phyloP scores from a whole-genome alignment of 2,113 vertebrate species.

The Salvelinus namaycush region DNA sequence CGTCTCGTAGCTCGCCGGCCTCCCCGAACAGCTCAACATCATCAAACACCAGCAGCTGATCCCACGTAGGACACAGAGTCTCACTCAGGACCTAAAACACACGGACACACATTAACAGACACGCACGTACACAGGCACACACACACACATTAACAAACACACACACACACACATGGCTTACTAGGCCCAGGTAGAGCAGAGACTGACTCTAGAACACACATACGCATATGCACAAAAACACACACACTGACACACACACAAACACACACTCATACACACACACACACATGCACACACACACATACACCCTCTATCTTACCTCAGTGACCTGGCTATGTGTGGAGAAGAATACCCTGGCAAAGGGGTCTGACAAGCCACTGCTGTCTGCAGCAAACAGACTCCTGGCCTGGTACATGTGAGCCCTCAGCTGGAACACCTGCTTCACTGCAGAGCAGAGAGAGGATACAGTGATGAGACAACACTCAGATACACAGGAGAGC shows the following conservation, averaged over 20 bases:
- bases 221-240: no score
- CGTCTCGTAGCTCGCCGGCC: constrained; percentile 87
- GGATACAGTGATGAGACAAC: no score
- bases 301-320: constrained; percentile 66
- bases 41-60: constrained; percentile 93
- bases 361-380: constrained; percentile 92
- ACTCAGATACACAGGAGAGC: no score
- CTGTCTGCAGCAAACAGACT: constrained; percentile 93
- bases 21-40: constrained; percentile 92
- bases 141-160: no score
- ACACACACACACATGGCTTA: no score
- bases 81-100: constrained; percentile 86
- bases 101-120: constrained; percentile 9
- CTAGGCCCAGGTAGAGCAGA: no score
- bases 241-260: neutral
- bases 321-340: constrained; percentile 96
- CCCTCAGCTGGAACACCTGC: constrained; percentile 95
- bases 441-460: constrained; percentile 78
- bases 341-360: constrained; percentile 93
- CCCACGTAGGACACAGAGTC: constrained; percentile 96
- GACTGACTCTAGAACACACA: no score
- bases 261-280: constrained; percentile 14
- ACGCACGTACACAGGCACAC: neutral
- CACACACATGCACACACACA: neutral
- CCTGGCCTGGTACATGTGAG: constrained; percentile 96